A percentile compares a stretch with the other conserved stretches of the same genome.
phyloP scores from a whole-genome alignment of 2,888 invertebrate species.

The Acleris literana region DNA sequence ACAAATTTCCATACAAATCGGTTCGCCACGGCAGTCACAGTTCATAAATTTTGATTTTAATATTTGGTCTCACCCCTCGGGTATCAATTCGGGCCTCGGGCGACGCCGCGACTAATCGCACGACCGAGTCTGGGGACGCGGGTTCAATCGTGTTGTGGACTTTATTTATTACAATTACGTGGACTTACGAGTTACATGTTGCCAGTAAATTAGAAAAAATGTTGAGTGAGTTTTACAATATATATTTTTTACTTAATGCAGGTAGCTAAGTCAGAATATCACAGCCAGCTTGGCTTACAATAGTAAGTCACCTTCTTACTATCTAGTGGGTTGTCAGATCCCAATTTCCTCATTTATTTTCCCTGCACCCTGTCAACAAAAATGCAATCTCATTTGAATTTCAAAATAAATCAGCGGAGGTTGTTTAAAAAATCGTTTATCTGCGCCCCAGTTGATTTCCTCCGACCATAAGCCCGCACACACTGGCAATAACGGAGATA shows the following conservation, averaged over 20 bases:
- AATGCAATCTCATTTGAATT: conserved; percentile 47
- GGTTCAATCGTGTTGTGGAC: conserved; percentile 28
- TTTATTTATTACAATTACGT: conserved; percentile 24
- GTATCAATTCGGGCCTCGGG: conserved; percentile 35
- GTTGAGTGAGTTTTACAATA: too few relatives aligned
- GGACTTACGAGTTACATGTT: background rate
- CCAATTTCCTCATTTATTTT: conserved; percentile 4
- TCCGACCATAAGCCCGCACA: conserved; percentile 74
- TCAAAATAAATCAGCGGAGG: conserved; percentile 62
- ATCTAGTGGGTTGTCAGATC: too few relatives aligned
- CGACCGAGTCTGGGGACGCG: conserved; percentile 11
- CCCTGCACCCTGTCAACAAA: conserved; percentile 51
- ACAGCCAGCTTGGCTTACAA: too few relatives aligned
- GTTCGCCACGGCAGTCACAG: conserved; percentile 72
- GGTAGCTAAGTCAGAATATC: too few relatives aligned
- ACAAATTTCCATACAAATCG: conserved; percentile 81
- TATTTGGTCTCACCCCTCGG: conserved; percentile 61
- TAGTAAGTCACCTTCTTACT: too few relatives aligned
- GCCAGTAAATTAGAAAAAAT: too few relatives aligned
- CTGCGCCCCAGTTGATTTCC: conserved; percentile 70
- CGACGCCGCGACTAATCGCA: conserved; percentile 29
- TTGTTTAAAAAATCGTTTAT: conserved; percentile 71
- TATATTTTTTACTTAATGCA: too few relatives aligned
- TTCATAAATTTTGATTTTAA: conserved; percentile 81
- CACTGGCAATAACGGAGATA: conserved; percentile 76